phyloP scores from a whole-genome alignment of 2,797 vertebrate genomes.

The Distichodus sexfasciatus region DNA sequence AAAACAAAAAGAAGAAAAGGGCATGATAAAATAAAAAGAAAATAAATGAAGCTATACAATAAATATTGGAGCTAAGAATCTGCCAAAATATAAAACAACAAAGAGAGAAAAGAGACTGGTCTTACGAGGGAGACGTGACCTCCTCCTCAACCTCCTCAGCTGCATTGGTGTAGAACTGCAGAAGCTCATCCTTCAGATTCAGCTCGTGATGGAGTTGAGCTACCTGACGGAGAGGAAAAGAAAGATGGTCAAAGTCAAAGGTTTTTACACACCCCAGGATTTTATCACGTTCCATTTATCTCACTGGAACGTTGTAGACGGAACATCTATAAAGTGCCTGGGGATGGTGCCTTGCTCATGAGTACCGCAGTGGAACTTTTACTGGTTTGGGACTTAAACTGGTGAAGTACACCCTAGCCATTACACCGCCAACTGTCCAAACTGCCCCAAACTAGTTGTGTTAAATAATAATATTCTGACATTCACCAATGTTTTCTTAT shows the following conservation, averaged over 20 bases:
- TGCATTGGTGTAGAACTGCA: conserved; percentile 93
- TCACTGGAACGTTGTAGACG: too few species aligned
- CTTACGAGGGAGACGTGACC: conserved; percentile 86
- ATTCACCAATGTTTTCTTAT: too few species aligned
- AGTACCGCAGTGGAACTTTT: too few species aligned
- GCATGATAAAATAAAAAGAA: background rate
- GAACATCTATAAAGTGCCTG: too few species aligned
- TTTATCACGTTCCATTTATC: background rate
- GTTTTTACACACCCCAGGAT: too few species aligned
- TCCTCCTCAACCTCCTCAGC: conserved; percentile 89
- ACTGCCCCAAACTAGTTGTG: too few species aligned
- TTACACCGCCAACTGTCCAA: too few species aligned
- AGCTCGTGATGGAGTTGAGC: conserved; percentile 94
- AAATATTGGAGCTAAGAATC: too few species aligned
- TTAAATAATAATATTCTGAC: too few species aligned
- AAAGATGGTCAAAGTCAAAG: background rate
- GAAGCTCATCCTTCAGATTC: conserved; percentile 95
- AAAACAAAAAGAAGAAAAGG: background rate
- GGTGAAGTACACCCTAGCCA: too few species aligned
- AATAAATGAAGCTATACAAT: background rate
- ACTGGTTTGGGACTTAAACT: too few species aligned
- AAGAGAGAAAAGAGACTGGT: conserved; percentile 24
- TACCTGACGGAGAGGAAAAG: conserved; percentile 71
- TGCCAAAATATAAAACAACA: background rate
- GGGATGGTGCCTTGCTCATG: too few species aligned